Evolutionary conservation across 2,113 vertebrate genomes (phyloP), one percentile per base, ranked within the genome.

Genomic region (Casuarius casuarius): DNA sequence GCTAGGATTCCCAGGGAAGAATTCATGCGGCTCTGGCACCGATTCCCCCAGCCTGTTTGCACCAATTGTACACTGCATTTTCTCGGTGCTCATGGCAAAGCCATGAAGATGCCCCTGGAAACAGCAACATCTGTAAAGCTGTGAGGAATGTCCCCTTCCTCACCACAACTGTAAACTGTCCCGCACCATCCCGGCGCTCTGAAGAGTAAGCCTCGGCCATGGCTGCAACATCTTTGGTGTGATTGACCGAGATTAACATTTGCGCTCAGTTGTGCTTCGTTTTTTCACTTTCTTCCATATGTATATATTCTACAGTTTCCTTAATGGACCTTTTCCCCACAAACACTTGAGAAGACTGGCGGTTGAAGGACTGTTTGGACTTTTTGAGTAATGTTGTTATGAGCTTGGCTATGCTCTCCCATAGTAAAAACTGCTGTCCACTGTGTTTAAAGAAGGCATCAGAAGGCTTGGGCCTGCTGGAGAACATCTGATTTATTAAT

Each of bases 351-450:
- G 78, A 85, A 95, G 93, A 80, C 89, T 84, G 95, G 93, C 5
- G 31, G 87, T 74, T 97, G 90, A 97, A 94, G 94, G 94, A 91
- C 84, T 95, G 92, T 94, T 94, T 97, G 90, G 94, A 95, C 84
- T 96, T 96, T 72, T 83, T 96, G 96, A 96, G 72, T 95, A 94
- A 95, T 94, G 90, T 91, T 95, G 91, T 96, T 97, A 89, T 95
- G 89, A 95, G 91, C 85, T 95, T 96, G 93, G 95, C 92, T 94
- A 58, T 94, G 70, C 54, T 94, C 79, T 90, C 42, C 75, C 4
- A 0, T 90, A 95, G 84, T 96, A 92, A 94, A 97, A 96, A 71
- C 94, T 70, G 81, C 91, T 87, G 92, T 96, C 92, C 95, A 46
- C 63, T 87, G 62, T 96, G 92, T 93, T 91, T 97, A 94, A 92